A percentile compares a stretch with the other conserved stretches of the same genome.
Conservation (phyloP, 2,797 vertebrate genomes). For the Rhinatrema bivittatum region DNA sequence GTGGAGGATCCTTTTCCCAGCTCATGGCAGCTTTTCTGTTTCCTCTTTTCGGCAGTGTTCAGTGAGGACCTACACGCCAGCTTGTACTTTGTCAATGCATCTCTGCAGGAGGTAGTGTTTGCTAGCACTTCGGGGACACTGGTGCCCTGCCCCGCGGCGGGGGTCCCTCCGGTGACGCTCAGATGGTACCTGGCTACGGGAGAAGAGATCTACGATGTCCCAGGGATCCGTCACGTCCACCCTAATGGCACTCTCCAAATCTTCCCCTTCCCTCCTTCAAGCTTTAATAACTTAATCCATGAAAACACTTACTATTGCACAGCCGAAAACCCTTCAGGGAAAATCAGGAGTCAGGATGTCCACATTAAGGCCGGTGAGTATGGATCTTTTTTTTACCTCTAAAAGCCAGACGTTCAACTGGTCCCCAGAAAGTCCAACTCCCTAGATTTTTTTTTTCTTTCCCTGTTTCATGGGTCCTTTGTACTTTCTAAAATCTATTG, state of each 20-base stretch:
- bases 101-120: slow-evolving; percentile 99
- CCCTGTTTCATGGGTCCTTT: no score
- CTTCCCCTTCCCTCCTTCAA: slow-evolving; percentile 97
- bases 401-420: no score
- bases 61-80: slow-evolving; percentile 96
- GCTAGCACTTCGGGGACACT: slow-evolving; percentile 96
- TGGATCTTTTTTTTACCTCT: rapidly evolving
- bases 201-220: slow-evolving; percentile 99
- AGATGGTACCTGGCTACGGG: slow-evolving; percentile 97
- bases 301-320: slow-evolving; percentile 99
- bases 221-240: slow-evolving; percentile 96
- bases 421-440: no score
- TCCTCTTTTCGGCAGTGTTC: slow-evolving; percentile 72
- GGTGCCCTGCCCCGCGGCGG: slow-evolving; percentile 96
- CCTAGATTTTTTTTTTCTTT: no score
- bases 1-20: no score
- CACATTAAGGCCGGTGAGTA: slow-evolving; percentile 97
- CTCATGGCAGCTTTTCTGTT: background rate
- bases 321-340: slow-evolving; percentile 98
- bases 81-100: slow-evolving; percentile 99
- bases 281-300: slow-evolving; percentile 98
- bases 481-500: no score
- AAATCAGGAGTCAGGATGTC: slow-evolving; percentile 99
- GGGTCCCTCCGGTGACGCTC: slow-evolving; percentile 83
- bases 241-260: slow-evolving; percentile 98